Percentiles rank a stretch among this genome's conserved stretches.
These are phyloP conservation scores for Samia ricini DNA, from an alignment of 1,140 invertebrate species.

Conservation along the genomic window DNA sequence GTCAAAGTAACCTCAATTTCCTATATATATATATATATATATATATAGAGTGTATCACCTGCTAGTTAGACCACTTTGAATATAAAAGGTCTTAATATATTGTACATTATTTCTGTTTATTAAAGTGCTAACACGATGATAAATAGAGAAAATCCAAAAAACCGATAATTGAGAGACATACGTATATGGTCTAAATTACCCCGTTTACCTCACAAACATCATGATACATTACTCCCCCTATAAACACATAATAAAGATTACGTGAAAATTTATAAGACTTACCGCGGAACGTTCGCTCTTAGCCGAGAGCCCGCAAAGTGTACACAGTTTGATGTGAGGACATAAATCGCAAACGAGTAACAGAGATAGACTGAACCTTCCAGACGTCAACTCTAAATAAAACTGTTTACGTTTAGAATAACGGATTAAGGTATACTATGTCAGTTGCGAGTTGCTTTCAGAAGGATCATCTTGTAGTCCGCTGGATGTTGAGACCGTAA, in stretches of 20 bases:
- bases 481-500: too few relatives aligned
- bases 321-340: constrained; percentile 3
- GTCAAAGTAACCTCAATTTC: too few relatives aligned
- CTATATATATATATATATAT: too few relatives aligned
- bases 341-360: constrained; percentile 4
- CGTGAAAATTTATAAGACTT: background rate
- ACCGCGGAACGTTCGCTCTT: background rate
- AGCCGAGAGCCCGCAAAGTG: background rate
- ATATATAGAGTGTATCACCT: too few relatives aligned
- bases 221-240: background rate
- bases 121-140: too few relatives aligned
- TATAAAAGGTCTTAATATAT: too few relatives aligned
- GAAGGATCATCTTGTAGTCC: background rate
- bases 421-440: background rate
- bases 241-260: constrained; percentile 1
- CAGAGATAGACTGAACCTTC: constrained; percentile 13
- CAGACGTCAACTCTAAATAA: constrained; percentile 11
- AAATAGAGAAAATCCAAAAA: background rate
- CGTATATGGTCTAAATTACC: background rate
- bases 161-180: background rate
- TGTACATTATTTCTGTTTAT: too few relatives aligned
- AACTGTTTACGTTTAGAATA: background rate
- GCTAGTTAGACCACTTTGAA: too few relatives aligned
- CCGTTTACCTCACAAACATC: background rate
- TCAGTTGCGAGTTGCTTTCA: background rate